Evolutionary conservation across 92 coral and sea anemone genomes (phyloP), one percentile per base, ranked within the genome.

Genomic region (Epizoanthus scotinus): DNA sequence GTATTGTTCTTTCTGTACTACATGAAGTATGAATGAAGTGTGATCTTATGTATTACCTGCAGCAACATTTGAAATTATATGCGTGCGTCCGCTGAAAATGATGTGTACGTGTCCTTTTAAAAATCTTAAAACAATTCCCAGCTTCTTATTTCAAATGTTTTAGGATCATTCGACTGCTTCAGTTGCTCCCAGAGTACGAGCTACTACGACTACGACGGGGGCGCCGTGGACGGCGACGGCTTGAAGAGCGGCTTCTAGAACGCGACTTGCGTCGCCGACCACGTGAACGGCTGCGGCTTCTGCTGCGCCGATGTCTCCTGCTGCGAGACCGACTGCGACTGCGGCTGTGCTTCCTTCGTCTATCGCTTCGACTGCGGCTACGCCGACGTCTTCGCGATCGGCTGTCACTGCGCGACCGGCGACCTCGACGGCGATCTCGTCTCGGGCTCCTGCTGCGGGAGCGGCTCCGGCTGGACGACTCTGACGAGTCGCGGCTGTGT

Each of bases 251-350:
- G 52, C 81, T 75, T 36, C 69, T 75, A 22, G 81, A 75, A 22
- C 81, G 69, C 38, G 69, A 75, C 24, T 75, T 59, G 81, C 27
- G 66, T 68, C 38, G 68, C 63, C 81, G 81, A 42, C 57, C 44
- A 14, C 68, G 67, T 10, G 44, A 64, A 64, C 36, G 70, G 29
- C 47, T 38, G 36, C 40, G 70, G 19, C 70, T 64, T 64, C 19
- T 64, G 13, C n/a, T 38, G 19, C 70, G 70, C 28, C 70, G 31
- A 27, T 27, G 70, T 42, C 67, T 75, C 53, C 81, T 75, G 14
- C 61, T 67, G 34, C 57, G 81, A 59, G 68, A 75, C 2, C 67
- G 81, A 38, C 56, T 75, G 18, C 81, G 81, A 42, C 81, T 75
- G 8, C 50, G 52, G 17, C 52, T 75, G 52, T 42, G 63, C 24